Evolutionary conservation across 2,888 invertebrate species (phyloP).

Genomic region (Asteroscopus sphinx): DNA sequence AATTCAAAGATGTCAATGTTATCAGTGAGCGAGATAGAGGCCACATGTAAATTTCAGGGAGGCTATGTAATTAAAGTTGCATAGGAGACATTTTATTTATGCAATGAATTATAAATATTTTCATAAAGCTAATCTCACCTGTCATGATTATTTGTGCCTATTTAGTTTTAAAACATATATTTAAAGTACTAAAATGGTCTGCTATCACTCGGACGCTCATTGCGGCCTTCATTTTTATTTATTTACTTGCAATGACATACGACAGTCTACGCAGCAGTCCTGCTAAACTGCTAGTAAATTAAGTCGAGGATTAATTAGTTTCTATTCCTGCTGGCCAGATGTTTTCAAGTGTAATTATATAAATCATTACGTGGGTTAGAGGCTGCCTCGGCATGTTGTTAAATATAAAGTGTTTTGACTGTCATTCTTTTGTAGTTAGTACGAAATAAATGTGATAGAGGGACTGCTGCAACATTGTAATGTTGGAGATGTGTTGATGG

Average conservation of each 20-base stretch:
- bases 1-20: slow-evolving; percentile 71
- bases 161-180: slow-evolving; percentile 76
- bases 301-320: slow-evolving; percentile 53
- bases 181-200: slow-evolving; percentile 73
- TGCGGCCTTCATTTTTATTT: slow-evolving; percentile 77
- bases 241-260: slow-evolving; percentile 70
- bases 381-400: slow-evolving; percentile 58
- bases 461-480: slow-evolving; percentile 76
- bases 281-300: slow-evolving; percentile 63
- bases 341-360: slow-evolving; percentile 60
- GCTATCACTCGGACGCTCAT: slow-evolving; percentile 75
- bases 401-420: slow-evolving; percentile 79
- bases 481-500: slow-evolving; percentile 64
- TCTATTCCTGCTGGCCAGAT: slow-evolving; percentile 71
- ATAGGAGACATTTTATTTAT: slow-evolving; percentile 81
- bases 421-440: slow-evolving; percentile 78
- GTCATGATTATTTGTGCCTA: slow-evolving; percentile 82
- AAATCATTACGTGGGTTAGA: slow-evolving; percentile 56
- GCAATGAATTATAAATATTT: slow-evolving; percentile 79
- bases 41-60: slow-evolving; percentile 76
- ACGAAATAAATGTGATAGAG: slow-evolving; percentile 80
- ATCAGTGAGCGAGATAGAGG: slow-evolving; percentile 64
- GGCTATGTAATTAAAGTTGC: slow-evolving; percentile 74
- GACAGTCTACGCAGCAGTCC: slow-evolving; percentile 76
- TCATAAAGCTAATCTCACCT: slow-evolving; percentile 80